These are phyloP conservation scores for Acanthosepion lycidas DNA, from an alignment of 2,888 invertebrate genomes.

Conservation along the genomic window DNA sequence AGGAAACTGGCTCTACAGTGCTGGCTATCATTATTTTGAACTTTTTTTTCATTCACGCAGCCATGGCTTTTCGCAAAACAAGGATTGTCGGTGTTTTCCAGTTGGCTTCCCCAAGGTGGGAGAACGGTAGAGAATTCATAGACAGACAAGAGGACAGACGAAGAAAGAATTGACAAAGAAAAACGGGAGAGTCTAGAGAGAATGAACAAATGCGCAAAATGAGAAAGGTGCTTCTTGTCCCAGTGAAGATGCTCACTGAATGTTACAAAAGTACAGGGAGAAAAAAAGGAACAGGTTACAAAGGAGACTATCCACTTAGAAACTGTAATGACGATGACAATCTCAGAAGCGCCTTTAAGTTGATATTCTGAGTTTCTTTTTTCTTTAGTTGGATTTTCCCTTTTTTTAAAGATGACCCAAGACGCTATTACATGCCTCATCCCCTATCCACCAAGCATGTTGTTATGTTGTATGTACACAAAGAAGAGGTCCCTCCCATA, in stretches of 20 bases:
- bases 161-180: background rate
- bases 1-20: conserved; percentile 4
- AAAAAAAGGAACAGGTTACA: background rate
- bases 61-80: conserved; percentile 17
- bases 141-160: background rate
- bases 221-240: conserved; percentile 4
- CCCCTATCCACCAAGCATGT: too few relatives aligned
- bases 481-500: background rate
- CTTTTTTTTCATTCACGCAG: background rate
- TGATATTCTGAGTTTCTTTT: too few relatives aligned
- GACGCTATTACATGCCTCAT: too few relatives aligned
- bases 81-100: conserved; percentile 33
- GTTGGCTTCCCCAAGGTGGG: conserved; percentile 17
- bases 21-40: background rate
- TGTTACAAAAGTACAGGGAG: background rate
- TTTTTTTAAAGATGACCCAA: too few relatives aligned
- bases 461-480: background rate
- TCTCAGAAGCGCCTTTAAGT: too few relatives aligned
- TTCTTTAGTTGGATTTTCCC: too few relatives aligned
- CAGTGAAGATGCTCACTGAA: background rate
- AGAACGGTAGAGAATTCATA: background rate
- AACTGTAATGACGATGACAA: background rate
- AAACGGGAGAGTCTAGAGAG: background rate
- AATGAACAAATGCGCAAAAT: background rate
- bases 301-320: background rate